Base-by-base conservation (phyloP, 1,140 invertebrate genomes). In the Pseudomyrmex dendroicus region DNA sequence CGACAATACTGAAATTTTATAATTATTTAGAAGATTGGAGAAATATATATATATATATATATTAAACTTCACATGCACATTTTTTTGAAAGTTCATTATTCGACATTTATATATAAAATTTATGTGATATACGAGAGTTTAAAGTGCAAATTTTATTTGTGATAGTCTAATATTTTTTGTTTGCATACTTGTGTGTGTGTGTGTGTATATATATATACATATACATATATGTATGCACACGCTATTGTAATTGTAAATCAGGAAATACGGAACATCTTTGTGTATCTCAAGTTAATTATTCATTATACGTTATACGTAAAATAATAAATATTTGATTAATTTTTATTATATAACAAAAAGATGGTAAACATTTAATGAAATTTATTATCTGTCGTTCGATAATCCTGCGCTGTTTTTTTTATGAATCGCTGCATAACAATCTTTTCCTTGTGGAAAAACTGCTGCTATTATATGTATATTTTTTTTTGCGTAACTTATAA, bases 1-100 rank as follows among this genome's bases (percentile, higher is more conserved):
- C n/a, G 76, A 72, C 76, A 80, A 80, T 80, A 80, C 22, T 48
- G 13, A 80, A 48, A 44, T 68, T 78, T 68, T 48, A 57, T 73
- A 54, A 68, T 70, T 25, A 48, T 70, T 70, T 70, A 78, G 48
- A 63, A 76, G 7, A 77, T 22, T 2, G 35, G 35, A 50, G 20
- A 59, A 48, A 68, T 68, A 68, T 70, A 78, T 64, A 63, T 64
- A 61, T 25, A 68, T 68, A 68, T 70, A 78, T 64, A 63, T 64
- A 61, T 25, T 25, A 1, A n/a, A 76, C n/a, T 25, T 12, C 63
- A 17, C 10, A 35, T 5, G 35, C 5, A 35, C 5, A 35, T 35
- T 35, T 52, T 76, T 76, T 66, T 22, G 48, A 17, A 76, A 12
- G 48, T 73, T 76, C 52, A 76, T 64, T 64, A 76, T 73, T 44